Conservation (phyloP, 2,113 vertebrate genomes). For the Lamprotornis superbus region DNA sequence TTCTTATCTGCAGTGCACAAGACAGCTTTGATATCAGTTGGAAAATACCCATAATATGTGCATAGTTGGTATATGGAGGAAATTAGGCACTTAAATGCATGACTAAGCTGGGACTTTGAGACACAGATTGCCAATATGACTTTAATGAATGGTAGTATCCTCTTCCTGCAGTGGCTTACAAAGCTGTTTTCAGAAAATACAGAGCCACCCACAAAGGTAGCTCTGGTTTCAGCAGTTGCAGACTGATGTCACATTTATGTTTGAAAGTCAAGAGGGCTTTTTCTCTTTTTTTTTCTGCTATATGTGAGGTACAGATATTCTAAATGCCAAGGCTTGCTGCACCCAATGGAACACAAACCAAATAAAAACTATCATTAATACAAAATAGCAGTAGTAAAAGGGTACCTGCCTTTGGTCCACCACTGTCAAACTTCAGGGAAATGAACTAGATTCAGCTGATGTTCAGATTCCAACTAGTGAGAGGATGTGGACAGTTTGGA, state of each 20-base stretch:
- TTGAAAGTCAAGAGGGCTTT: neutral
- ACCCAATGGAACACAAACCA: neutral
- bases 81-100: neutral
- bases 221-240: neutral
- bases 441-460: neutral
- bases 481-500: neutral
- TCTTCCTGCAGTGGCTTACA: neutral
- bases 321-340: neutral
- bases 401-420: neutral
- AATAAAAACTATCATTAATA: neutral
- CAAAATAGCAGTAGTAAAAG: neutral
- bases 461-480: neutral
- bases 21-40: neutral
- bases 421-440: neutral
- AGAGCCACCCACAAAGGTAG: neutral
- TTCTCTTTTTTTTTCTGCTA: neutral
- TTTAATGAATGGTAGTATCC: neutral
- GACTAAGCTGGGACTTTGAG: conserved; percentile 48
- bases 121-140: neutral
- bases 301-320: neutral
- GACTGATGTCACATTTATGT: neutral
- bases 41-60: neutral
- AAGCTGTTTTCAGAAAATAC: neutral
- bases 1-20: neutral
- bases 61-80: neutral